Conservation (phyloP, 2,888 invertebrate species). For the Xestia ashworthii region DNA sequence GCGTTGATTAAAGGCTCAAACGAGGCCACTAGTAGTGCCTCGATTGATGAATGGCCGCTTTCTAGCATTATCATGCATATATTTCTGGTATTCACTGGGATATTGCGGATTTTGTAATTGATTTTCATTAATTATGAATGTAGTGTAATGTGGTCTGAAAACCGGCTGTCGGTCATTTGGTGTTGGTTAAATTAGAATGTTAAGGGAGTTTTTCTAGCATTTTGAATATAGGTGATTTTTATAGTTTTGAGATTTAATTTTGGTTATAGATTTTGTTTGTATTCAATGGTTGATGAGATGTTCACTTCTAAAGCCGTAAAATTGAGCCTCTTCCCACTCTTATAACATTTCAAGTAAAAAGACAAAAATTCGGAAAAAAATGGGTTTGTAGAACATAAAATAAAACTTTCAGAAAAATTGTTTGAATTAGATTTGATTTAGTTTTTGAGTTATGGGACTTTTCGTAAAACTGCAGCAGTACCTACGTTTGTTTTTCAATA, state of each 20-base stretch:
- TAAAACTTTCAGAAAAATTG: too few relatives aligned
- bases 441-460: too few relatives aligned
- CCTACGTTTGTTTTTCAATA: too few relatives aligned
- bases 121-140: constrained; percentile 38
- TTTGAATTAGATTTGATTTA: too few relatives aligned
- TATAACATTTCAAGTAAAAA: too few relatives aligned
- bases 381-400: too few relatives aligned
- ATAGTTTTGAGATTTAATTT: background rate
- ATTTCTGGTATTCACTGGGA: constrained; percentile 22
- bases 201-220: accelerated
- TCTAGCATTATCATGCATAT: constrained; percentile 43
- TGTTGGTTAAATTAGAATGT: background rate
- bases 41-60: constrained; percentile 43
- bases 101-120: constrained; percentile 39
- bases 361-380: too few relatives aligned
- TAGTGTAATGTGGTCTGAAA: background rate
- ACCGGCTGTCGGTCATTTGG: background rate
- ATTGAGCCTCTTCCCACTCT: too few relatives aligned
- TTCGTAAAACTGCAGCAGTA: too few relatives aligned
- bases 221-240: background rate
- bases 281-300: too few relatives aligned
- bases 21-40: constrained; percentile 31
- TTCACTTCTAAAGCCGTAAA: too few relatives aligned
- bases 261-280: too few relatives aligned
- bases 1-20: constrained; percentile 60